Base-by-base conservation (phyloP, 2,113 vertebrate species). In the Thymallus thymallus region DNA sequence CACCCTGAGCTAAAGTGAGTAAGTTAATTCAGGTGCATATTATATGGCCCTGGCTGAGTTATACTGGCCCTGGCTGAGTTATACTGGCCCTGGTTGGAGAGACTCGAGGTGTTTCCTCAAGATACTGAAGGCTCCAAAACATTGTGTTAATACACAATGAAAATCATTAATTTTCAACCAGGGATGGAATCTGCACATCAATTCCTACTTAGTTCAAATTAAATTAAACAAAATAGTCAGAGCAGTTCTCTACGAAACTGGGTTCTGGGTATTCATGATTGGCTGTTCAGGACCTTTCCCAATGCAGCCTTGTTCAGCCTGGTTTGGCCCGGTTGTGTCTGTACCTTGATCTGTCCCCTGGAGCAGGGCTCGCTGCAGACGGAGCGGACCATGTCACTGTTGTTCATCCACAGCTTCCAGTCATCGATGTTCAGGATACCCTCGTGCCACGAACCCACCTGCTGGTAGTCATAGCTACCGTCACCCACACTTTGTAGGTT, bases 351-450 rank as follows among this genome's bases (percentile, higher is more conserved):
- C 85, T 99, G 95, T 22, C 98, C 98, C 86, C 93, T 96, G 77
- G 94, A 91, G 86, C 98, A 99, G 60, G 98, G 96, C 23, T 99
- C 97, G 0, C 97, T 99, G 93, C 98, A 99, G 80, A 99, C 97
- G 0, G 98, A 99, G 16, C 95, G 95, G 1, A 99, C 97, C 90
- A 96, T 91, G 22, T 95, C 96, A 0, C 94, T 98, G 87, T 94
- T 95, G 81, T 99, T 99, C 90, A 95, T 90, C 93, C 96, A 96
- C 71, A 99, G 94, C 85, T 94, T 95, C 81, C 92, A 88, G 86
- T 99, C 98, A 0, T 98, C 95, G 0, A 99, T 98, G 86, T 88
- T 96, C 76, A 99, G 85, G 61, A 96, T 91, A 0, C 97, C 96
- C 82, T 98, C 96, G 0, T 96, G 95, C 98, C 98, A 99, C 55